These are phyloP conservation scores for Pangasius larnaudii DNA, from an alignment of 2,797 vertebrate genomes.

Conservation along the genomic window DNA sequence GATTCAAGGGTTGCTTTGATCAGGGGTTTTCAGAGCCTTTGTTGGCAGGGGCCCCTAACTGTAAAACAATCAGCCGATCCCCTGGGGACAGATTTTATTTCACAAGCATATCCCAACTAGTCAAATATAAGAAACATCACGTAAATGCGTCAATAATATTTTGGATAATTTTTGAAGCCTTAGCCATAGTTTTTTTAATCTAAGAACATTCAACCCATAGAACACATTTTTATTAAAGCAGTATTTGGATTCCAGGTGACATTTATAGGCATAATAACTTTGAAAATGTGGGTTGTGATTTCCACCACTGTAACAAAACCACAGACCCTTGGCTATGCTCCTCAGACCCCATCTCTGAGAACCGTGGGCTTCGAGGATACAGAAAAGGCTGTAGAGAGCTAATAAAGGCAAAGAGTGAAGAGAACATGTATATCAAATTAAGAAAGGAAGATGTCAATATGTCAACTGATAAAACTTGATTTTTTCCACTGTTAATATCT, in stretches of 20 bases:
- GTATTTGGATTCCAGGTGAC: background rate
- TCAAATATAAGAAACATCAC: background rate
- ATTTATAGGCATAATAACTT: background rate
- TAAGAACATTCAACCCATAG: background rate
- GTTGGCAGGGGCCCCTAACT: background rate
- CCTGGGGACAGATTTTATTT: background rate
- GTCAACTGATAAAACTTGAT: background rate
- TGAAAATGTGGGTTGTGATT: background rate
- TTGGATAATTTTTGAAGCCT: background rate
- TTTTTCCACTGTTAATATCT: background rate
- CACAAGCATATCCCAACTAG: background rate
- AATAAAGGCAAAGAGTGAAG: background rate
- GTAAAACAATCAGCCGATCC: background rate
- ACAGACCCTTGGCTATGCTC: background rate
- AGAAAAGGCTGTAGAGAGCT: background rate
- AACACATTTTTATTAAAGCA: background rate
- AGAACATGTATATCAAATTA: background rate
- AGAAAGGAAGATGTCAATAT: background rate
- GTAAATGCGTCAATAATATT: background rate
- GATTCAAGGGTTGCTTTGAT: background rate
- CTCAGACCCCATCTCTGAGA: background rate
- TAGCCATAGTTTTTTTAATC: background rate
- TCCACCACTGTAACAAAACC: background rate
- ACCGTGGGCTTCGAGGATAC: background rate
- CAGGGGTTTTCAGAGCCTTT: background rate